phyloP scores from a whole-genome alignment of 1,140 invertebrate species.

The Thaumatotibia leucotreta region DNA sequence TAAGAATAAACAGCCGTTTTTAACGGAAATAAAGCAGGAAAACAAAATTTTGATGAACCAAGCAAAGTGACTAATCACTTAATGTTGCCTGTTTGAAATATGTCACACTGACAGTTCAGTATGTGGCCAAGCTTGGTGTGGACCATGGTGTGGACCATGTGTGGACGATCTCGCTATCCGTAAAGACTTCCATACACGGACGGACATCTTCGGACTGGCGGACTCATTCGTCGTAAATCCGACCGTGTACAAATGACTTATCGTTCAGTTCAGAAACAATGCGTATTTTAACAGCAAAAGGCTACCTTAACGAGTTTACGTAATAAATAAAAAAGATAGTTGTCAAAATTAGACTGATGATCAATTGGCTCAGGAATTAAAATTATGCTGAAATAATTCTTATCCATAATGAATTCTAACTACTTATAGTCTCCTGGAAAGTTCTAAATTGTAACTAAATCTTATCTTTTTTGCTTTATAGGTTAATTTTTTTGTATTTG shows the following conservation, averaged over 20 bases:
- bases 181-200: neutral
- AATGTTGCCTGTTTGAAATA: neutral
- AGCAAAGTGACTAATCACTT: slow-evolving; percentile 2
- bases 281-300: neutral
- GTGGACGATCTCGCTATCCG: too few species aligned
- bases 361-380: neutral
- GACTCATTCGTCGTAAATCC: too few species aligned
- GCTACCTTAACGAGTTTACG: neutral
- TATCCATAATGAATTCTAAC: neutral
- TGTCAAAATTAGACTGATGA: neutral
- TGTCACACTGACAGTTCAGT: neutral
- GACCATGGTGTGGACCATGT: too few species aligned
- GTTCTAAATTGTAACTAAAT: slow-evolving; percentile 2
- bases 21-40: neutral
- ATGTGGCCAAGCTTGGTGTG: too few species aligned
- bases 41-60: neutral
- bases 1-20: neutral
- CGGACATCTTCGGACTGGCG: too few species aligned
- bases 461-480: neutral
- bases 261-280: neutral
- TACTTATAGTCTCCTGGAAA: neutral
- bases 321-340: neutral
- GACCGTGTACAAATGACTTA: too few species aligned
- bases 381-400: neutral
- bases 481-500: too few species aligned